Percentiles rank a stretch among this genome's conserved stretches.
Conservation (phyloP, 2,888 invertebrate genomes). For the Trichogramma evanescens region DNA sequence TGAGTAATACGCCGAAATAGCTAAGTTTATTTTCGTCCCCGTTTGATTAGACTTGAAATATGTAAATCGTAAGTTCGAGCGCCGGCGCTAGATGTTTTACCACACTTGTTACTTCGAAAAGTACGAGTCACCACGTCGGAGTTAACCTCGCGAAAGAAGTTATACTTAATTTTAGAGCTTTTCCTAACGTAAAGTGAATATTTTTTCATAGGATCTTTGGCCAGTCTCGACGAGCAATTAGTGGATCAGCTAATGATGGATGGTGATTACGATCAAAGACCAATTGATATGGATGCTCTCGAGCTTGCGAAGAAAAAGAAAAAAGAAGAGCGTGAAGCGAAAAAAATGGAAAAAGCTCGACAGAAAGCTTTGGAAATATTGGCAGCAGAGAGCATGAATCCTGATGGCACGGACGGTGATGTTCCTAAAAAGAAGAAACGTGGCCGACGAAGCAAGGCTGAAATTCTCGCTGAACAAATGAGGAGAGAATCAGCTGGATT, state of each 20-base stretch:
- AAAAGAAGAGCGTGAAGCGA: slow-evolving; percentile 42
- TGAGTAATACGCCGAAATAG: too few relatives aligned
- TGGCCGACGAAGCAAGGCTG: slow-evolving; percentile 44
- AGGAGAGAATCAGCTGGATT: slow-evolving; percentile 37
- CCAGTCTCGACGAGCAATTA: slow-evolving; percentile 42
- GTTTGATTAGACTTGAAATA: too few relatives aligned
- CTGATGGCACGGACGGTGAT: slow-evolving; percentile 40
- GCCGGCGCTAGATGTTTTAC: too few relatives aligned
- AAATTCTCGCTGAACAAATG: slow-evolving; percentile 45
- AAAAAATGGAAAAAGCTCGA: slow-evolving; percentile 41
- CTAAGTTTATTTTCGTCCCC: too few relatives aligned
- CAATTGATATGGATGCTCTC: slow-evolving; percentile 49
- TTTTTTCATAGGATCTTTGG: slow-evolving; percentile 33
- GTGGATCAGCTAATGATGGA: slow-evolving; percentile 54
- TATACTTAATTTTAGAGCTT: not conserved
- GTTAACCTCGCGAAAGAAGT: not conserved
- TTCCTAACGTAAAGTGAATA: slow-evolving; percentile 19
- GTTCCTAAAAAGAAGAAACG: slow-evolving; percentile 44
- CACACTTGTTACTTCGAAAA: too few relatives aligned
- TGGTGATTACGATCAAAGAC: slow-evolving; percentile 55
- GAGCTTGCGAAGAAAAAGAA: slow-evolving; percentile 45
- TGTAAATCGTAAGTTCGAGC: too few relatives aligned
- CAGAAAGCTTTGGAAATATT: slow-evolving; percentile 42
- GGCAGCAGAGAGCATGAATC: slow-evolving; percentile 41
- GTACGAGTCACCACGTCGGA: not conserved